Percentiles rank a stretch among this genome's conserved stretches.
Conservation (phyloP, 2,888 invertebrate species). For the Tridacna gigas region DNA sequence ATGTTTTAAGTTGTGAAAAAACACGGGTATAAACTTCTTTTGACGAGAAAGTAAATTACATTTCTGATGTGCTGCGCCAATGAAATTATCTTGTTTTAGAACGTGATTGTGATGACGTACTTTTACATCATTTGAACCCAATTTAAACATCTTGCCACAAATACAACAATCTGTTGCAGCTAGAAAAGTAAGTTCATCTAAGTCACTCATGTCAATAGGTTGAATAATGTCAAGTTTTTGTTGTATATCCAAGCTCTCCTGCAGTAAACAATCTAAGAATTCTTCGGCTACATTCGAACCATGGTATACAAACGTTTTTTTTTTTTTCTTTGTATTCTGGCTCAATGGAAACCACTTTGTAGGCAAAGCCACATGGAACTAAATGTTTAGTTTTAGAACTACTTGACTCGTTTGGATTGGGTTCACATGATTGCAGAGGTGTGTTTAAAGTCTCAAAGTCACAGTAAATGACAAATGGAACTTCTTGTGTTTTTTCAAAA, state of each 20-base stretch:
- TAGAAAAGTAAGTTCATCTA: slow-evolving; percentile 50
- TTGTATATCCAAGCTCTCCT: slow-evolving; percentile 37
- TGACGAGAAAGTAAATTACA: slow-evolving; percentile 39
- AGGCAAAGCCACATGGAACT: slow-evolving; percentile 41
- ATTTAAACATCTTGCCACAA: slow-evolving; percentile 6
- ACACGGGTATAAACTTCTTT: slow-evolving; percentile 33
- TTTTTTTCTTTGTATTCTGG: slow-evolving; percentile 30
- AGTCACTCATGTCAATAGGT: slow-evolving; percentile 28
- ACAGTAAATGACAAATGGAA: slow-evolving; percentile 48
- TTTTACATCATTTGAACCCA: background rate
- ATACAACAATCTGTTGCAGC: slow-evolving; percentile 13
- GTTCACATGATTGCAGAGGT: slow-evolving; percentile 34
- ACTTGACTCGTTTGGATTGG: background rate
- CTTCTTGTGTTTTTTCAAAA: slow-evolving; percentile 31
- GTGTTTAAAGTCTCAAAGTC: slow-evolving; percentile 45
- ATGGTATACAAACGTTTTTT: slow-evolving; percentile 9
- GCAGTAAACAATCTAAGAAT: slow-evolving; percentile 13
- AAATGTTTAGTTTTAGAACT: background rate
- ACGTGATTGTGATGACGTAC: slow-evolving; percentile 50
- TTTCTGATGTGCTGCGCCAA: slow-evolving; percentile 33
- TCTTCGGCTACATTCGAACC: background rate
- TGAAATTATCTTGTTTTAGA: slow-evolving; percentile 25
- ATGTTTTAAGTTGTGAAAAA: slow-evolving; percentile 39
- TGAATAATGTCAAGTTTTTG: slow-evolving; percentile 30
- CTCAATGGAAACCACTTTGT: slow-evolving; percentile 43